Base-by-base conservation (phyloP, 2,888 invertebrate species). In the Drosophila rellima region DNA sequence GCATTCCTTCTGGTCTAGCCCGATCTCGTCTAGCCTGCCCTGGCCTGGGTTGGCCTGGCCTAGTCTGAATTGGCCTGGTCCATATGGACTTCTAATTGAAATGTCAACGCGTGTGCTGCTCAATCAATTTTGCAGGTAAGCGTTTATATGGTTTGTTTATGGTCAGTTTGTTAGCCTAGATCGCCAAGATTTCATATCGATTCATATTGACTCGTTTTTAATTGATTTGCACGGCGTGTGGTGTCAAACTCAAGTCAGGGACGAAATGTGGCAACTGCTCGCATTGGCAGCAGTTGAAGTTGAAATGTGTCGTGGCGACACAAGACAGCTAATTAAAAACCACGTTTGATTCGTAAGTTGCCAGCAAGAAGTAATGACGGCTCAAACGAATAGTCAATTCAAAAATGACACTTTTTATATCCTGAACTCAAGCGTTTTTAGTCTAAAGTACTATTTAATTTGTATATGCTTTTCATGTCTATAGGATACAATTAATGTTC, bases 31-130 rank as follows among this genome's bases (percentile, higher is more conserved):
- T 17, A 5, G 23, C 8, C 11, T 17, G 15, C 13, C 18, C 15
- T 23, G 5, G 23, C 23, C 23, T 23, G 23, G 23, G 23, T 23
- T 18, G 33, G 51, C 3, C 44, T 40, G 51, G 61, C 15, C 48
- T 3, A 52, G 39, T 26, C 37, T 26, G 17, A 3, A 45, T 29
- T 23, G 39, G 50, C 3, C 47, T 39, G 47, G 62, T 54, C 56
- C n/a, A 37, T 26, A 40, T 63, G 68, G 72, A 74, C 73, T 84
- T 89, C 85, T 82, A 84, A 88, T 84, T 85, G 74, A 89, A 85
- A 85, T 85, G 82, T 89, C 88, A 89, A 71, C 89, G 77, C 83
- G 61, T 74, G 63, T 68, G 80, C 83, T 80, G 80, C 89, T 87
- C 84, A 89, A 84, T 87, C 81, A 80, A 83, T 80, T 83, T 69